A percentile compares a stretch with the other conserved stretches of the same genome.
phyloP scores from a whole-genome alignment of 2,797 vertebrate species.

The Gallirallus australis region DNA sequence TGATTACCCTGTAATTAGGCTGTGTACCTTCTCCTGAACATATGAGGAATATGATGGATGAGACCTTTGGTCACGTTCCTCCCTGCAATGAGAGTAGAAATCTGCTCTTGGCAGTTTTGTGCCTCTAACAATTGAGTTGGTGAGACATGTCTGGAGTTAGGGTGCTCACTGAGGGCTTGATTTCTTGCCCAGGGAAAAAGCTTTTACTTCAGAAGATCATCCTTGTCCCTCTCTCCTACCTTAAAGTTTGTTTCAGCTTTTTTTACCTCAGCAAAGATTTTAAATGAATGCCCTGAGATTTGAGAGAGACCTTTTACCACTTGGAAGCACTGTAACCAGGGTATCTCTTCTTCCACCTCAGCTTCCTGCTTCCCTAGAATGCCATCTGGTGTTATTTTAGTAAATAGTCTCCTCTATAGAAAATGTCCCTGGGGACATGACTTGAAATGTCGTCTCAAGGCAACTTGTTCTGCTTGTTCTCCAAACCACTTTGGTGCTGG shows the following conservation, averaged over 20 bases:
- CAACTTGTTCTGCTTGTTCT: not conserved
- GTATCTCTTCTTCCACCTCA: not conserved
- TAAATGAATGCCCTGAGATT: not conserved
- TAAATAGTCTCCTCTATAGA: not conserved
- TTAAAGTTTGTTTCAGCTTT: not conserved
- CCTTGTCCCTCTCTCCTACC: not conserved
- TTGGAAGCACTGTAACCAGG: not conserved
- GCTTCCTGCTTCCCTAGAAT: not conserved
- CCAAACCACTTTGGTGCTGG: not conserved
- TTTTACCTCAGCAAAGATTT: not conserved
- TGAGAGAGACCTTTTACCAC: not conserved
- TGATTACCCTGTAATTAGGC: not conserved
- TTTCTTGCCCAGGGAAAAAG: not conserved
- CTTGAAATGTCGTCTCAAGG: not conserved
- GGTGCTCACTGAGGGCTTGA: not conserved
- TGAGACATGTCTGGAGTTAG: not conserved
- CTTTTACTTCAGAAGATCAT: not conserved
- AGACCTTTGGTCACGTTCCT: accelerated
- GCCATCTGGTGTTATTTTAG: not conserved
- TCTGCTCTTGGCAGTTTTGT: not conserved
- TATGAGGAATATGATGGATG: not conserved
- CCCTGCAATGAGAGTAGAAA: not conserved
- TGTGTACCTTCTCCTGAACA: not conserved
- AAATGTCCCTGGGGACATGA: not conserved
- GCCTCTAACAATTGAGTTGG: not conserved